Conservation (phyloP, 1,140 invertebrate genomes). For the Metaphire vulgaris region DNA sequence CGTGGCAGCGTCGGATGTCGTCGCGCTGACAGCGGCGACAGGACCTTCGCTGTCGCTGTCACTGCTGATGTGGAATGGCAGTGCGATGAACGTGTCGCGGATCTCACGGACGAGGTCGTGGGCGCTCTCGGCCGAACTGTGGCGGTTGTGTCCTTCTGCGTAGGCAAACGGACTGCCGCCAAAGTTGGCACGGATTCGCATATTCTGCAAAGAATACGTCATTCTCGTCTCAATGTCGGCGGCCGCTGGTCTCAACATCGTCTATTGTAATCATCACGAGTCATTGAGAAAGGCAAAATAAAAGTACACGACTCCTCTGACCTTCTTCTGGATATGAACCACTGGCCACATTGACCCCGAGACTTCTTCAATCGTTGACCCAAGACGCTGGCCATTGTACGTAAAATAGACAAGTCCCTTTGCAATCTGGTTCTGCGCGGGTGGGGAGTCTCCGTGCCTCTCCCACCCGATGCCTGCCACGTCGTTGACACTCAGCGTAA, state of each 20-base stretch:
- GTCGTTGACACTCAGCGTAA: constrained; percentile 45
- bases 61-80: constrained; percentile 45
- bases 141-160: constrained; percentile 48
- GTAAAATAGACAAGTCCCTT: constrained; percentile 51
- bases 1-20: constrained; percentile 21
- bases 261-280: no score
- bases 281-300: no score
- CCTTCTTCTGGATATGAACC: constrained; percentile 53
- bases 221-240: constrained; percentile 14
- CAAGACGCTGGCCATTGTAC: constrained; percentile 43
- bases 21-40: constrained; percentile 23
- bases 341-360: constrained; percentile 49
- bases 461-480: constrained; percentile 53
- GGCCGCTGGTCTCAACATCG: neutral
- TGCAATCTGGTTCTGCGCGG: constrained; percentile 33
- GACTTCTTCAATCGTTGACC: constrained; percentile 46
- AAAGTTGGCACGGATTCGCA: constrained; percentile 50
- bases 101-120: constrained; percentile 45
- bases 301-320: constrained; percentile 28
- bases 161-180: constrained; percentile 48
- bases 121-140: constrained; percentile 44
- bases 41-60: constrained; percentile 47
- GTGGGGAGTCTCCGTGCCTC: constrained; percentile 37
- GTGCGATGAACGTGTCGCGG: constrained; percentile 43
- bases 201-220: constrained; percentile 38